Evolutionary conservation across 2,888 invertebrate genomes (phyloP).

Genomic region (Chirona hameri): DNA sequence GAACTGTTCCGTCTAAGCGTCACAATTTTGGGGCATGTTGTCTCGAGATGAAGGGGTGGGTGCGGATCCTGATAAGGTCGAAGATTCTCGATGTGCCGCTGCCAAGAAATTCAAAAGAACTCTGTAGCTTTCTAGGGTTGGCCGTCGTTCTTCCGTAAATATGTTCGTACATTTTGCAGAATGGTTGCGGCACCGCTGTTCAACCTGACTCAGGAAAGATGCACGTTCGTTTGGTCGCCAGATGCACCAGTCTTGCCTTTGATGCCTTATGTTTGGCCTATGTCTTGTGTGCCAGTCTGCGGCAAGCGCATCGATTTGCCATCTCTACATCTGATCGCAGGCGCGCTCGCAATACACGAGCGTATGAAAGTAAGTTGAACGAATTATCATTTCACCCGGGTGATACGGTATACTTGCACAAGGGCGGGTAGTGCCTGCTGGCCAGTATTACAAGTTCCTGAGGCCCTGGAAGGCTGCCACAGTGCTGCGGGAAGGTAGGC

Average conservation of each 20-base stretch:
- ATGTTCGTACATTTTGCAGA: background rate
- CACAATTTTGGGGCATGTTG: background rate
- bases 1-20: background rate
- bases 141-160: background rate
- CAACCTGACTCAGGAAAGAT: background rate
- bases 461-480: too few species aligned
- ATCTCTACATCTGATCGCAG: too few species aligned
- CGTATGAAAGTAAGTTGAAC: too few species aligned
- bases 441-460: too few species aligned
- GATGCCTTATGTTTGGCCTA: too few species aligned
- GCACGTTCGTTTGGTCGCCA: background rate
- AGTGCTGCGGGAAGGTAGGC: too few species aligned
- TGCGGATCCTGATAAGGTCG: background rate
- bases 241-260: background rate
- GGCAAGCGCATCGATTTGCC: too few species aligned
- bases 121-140: background rate
- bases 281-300: too few species aligned
- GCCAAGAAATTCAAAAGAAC: background rate
- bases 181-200: background rate
- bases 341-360: too few species aligned
- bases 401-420: too few species aligned
- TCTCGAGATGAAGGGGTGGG: background rate
- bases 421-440: too few species aligned
- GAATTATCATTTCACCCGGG: too few species aligned
- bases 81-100: background rate